phyloP scores from a whole-genome alignment of 2,888 invertebrate species.

The Drosophila pegasa region DNA sequence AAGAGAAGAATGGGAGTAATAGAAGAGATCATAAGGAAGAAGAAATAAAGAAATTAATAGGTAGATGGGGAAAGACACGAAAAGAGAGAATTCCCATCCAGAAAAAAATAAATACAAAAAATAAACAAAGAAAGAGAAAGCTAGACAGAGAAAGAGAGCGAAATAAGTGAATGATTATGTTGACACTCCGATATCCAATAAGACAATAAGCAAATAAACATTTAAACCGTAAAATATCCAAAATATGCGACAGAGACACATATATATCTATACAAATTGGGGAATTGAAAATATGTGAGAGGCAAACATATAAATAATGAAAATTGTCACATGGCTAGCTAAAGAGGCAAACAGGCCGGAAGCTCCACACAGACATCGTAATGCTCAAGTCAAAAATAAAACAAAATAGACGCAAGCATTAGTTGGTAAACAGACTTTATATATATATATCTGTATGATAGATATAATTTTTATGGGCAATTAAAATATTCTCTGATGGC shows the following conservation, averaged over 20 bases:
- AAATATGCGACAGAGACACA: background rate
- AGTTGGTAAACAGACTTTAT: background rate
- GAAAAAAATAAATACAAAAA: too few species aligned
- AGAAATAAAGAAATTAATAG: too few species aligned
- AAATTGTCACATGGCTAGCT: background rate
- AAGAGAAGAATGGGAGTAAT: background rate
- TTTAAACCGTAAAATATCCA: background rate
- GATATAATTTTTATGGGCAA: constrained; percentile 3
- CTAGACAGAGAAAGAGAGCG: background rate
- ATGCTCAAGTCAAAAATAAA: background rate
- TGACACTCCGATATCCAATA: background rate
- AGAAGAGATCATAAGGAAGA: too few species aligned
- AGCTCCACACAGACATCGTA: constrained; percentile 1
- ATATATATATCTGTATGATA: background rate
- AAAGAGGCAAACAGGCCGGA: constrained; percentile 8
- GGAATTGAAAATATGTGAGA: background rate
- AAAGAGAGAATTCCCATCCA: too few species aligned
- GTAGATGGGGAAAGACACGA: too few species aligned
- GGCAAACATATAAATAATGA: background rate
- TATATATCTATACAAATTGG: background rate
- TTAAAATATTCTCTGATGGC: background rate
- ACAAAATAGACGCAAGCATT: background rate
- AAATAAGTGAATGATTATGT: background rate
- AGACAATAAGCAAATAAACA: background rate
- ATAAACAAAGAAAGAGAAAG: background rate